phyloP scores from a whole-genome alignment of 1,140 invertebrate species.

The Atta cephalotes region DNA sequence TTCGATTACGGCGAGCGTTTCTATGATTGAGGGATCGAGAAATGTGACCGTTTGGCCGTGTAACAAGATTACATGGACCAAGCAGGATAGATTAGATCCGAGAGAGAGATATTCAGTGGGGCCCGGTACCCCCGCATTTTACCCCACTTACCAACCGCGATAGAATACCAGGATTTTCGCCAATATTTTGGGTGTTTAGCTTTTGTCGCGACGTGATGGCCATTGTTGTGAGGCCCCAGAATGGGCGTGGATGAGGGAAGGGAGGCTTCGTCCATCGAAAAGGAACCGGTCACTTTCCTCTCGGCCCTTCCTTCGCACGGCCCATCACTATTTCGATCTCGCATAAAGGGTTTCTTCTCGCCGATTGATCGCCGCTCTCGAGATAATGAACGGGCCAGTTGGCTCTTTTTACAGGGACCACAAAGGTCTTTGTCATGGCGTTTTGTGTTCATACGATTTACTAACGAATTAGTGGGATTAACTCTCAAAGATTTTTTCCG shows the following conservation, averaged over 20 bases:
- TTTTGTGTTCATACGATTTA: slow-evolving; percentile 35
- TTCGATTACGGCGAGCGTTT: slow-evolving; percentile 75
- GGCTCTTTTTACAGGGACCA: slow-evolving; percentile 50
- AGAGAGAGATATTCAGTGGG: slow-evolving; percentile 74
- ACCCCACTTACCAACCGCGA: slow-evolving; percentile 18
- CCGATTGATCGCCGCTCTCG: slow-evolving; percentile 59
- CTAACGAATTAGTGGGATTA: slow-evolving; percentile 44
- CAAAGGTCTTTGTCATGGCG: slow-evolving; percentile 1
- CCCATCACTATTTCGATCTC: slow-evolving; percentile 61
- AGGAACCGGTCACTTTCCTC: slow-evolving; percentile 64
- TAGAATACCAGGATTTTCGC: slow-evolving; percentile 71
- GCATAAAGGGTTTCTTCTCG: slow-evolving; percentile 48
- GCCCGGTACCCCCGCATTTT: slow-evolving; percentile 6
- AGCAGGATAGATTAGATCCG: slow-evolving; percentile 77
- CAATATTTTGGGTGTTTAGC: slow-evolving; percentile 76
- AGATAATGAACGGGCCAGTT: slow-evolving; percentile 60
- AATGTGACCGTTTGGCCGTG: slow-evolving; percentile 83
- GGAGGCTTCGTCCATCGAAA: background rate
- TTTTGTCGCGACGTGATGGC: slow-evolving; percentile 68
- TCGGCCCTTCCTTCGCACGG: background rate
- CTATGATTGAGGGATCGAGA: slow-evolving; percentile 48
- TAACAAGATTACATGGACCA: slow-evolving; percentile 79
- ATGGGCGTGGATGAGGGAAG: slow-evolving; percentile 66
- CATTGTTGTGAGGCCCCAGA: slow-evolving; percentile 67
- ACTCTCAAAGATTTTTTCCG: background rate